Conservation (phyloP, 1,140 invertebrate genomes). For the Bicyclus anynana region DNA sequence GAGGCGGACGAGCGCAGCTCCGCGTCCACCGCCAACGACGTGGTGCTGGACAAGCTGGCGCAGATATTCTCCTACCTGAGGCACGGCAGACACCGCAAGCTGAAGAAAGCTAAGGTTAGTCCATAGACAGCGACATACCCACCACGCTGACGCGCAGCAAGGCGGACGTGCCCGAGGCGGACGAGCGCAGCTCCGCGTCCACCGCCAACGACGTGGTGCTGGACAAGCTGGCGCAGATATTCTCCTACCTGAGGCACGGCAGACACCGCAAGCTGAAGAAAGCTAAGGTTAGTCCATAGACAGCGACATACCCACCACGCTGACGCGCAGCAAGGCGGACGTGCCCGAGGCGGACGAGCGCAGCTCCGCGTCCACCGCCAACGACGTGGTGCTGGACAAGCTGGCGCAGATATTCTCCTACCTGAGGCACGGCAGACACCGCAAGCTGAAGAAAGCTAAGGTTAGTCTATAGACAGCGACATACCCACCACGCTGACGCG, state of each 20-base stretch:
- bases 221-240: slow-evolving; percentile 98
- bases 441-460: slow-evolving; percentile 87
- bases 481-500: slow-evolving; percentile 97
- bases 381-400: slow-evolving; percentile 98
- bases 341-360: slow-evolving; percentile 83
- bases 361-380: slow-evolving; percentile 91
- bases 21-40: slow-evolving; percentile 95
- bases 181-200: slow-evolving; percentile 83
- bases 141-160: too few relatives aligned
- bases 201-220: slow-evolving; percentile 98
- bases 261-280: slow-evolving; percentile 89
- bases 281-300: slow-evolving; percentile 83
- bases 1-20: slow-evolving; percentile 81
- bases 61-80: slow-evolving; percentile 98
- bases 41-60: slow-evolving; percentile 96
- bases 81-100: slow-evolving; percentile 88
- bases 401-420: slow-evolving; percentile 98
- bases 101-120: slow-evolving; percentile 83
- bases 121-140: slow-evolving; percentile 80
- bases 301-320: slow-evolving; percentile 96
- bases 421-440: slow-evolving; percentile 89
- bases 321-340: slow-evolving; percentile 96
- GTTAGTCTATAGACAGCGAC: slow-evolving; percentile 87
- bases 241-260: slow-evolving; percentile 94
- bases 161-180: slow-evolving; percentile 89